phyloP scores from a whole-genome alignment of 23 tunicate genomes.

The Styela plicata region DNA sequence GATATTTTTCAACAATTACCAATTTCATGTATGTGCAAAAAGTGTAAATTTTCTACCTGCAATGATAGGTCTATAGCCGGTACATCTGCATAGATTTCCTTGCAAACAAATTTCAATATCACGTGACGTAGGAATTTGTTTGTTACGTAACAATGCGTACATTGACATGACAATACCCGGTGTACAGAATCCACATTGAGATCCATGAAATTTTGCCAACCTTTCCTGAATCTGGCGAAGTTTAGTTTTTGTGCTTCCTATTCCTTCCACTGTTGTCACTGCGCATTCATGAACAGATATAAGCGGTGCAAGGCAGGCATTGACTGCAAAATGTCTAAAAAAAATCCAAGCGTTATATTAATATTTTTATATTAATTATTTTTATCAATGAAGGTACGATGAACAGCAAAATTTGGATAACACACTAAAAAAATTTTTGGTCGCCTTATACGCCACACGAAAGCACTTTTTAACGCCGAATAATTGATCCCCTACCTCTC shows the following conservation, averaged over 20 bases:
- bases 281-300: conserved; percentile 70
- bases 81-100: conserved; percentile 97
- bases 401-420: no score
- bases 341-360: background rate
- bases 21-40: no score
- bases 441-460: no score
- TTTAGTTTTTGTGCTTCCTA: conserved; percentile 82
- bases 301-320: conserved; percentile 89
- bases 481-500: no score
- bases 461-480: no score
- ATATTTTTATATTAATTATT: no score
- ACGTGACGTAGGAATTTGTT: conserved; percentile 52
- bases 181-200: conserved; percentile 97
- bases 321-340: conserved; percentile 71
- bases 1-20: no score
- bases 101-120: conserved; percentile 77
- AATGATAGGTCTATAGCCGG: conserved; percentile 92
- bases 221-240: conserved; percentile 87
- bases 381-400: no score
- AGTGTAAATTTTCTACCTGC: no score
- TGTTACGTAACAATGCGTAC: conserved; percentile 93
- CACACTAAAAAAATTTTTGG: no score
- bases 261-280: conserved; percentile 97
- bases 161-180: conserved; percentile 99
- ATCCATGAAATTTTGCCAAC: conserved; percentile 85